Evolutionary conservation across 92 coral and sea anemone species (phyloP), one percentile per base, ranked within the genome.

Genomic region (Phenganax marumi): DNA sequence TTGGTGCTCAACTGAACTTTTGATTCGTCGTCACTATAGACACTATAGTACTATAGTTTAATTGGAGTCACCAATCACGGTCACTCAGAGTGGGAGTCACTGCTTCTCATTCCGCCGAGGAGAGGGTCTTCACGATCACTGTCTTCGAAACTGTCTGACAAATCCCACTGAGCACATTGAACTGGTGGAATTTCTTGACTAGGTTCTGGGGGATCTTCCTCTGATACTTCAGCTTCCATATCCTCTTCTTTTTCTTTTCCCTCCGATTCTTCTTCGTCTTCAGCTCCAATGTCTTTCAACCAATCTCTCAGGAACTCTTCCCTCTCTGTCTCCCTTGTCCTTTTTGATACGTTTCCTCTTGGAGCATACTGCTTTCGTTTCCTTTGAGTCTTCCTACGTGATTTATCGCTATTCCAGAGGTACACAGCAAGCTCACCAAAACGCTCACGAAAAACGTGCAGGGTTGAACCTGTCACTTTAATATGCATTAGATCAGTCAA

Each of bases 381-480:
- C 65, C 91, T 80, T 80, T 84, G 88, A 64, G 81, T 88, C 62
- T 74, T 85, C 77, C 88, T 70, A 12, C 84, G 76, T 65, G 77
- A 61, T 52, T 85, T 88, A 6, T 81, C 91, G 14, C 82, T 81
- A 55, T 82, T 88, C 86, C 88, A 84, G 65, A 88, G 91, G 76
- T 75, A 83, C 85, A 80, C 85, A 70, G 91, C 90, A 66, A 84
- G 84, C 77, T 88, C 91, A 53, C 88, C 85, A 71, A 73, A 85
- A 62, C 50, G 76, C 85, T 84, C 84, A 68, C 77, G 84, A 80
- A 88, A 88, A 78, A 50, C 81, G 49, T 57, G 77, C n/a, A 88
- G 70, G 61, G 91, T 76, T 85, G 91, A 86, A 49, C 91, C 91
- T 53, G 81, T 88, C 80, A 88, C 88, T 82, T 85, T 88, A 56